A percentile compares a stretch with the other conserved stretches of the same genome.
Evolutionary conservation across 2,797 vertebrate genomes (phyloP).

Genomic region (Aulostomus chinensis): DNA sequence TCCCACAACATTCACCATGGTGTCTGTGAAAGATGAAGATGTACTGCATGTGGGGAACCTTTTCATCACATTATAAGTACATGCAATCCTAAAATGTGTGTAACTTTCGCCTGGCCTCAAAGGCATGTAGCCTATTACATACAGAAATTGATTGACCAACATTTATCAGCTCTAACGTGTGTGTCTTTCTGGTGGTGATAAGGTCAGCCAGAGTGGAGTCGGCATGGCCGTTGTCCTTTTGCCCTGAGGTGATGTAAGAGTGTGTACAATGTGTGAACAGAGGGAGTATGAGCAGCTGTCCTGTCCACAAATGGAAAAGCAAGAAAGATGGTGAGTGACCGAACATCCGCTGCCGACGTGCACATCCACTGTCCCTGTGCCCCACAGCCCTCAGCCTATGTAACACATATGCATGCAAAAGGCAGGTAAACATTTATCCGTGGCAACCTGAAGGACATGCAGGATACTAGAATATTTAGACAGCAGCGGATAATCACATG

Average conservation of each 20-base stretch:
- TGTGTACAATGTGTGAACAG: constrained; percentile 1
- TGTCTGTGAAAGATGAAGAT: no score
- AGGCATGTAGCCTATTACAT: neutral
- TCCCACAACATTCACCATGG: no score
- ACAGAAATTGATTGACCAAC: neutral
- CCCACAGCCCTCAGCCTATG: no score
- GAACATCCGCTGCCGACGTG: neutral
- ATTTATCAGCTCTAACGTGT: constrained; percentile 22
- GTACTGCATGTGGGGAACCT: no score
- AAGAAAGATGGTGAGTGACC: constrained; percentile 19
- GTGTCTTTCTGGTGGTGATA: constrained; percentile 24
- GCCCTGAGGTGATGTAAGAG: constrained; percentile 53
- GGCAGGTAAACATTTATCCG: no score
- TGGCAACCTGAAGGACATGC: no score
- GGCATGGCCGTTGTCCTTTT: constrained; percentile 33
- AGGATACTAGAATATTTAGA: no score
- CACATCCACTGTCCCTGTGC: neutral
- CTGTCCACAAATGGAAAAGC: constrained; percentile 48
- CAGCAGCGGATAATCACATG: no score
- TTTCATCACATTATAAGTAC: no score
- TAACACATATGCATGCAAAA: no score
- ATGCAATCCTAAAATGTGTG: no score
- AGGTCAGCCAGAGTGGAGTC: constrained; percentile 25
- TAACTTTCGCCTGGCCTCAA: neutral
- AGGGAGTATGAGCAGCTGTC: neutral